Base-by-base conservation (phyloP, 2,888 invertebrate genomes). In the Chrysolina haemoptera region DNA sequence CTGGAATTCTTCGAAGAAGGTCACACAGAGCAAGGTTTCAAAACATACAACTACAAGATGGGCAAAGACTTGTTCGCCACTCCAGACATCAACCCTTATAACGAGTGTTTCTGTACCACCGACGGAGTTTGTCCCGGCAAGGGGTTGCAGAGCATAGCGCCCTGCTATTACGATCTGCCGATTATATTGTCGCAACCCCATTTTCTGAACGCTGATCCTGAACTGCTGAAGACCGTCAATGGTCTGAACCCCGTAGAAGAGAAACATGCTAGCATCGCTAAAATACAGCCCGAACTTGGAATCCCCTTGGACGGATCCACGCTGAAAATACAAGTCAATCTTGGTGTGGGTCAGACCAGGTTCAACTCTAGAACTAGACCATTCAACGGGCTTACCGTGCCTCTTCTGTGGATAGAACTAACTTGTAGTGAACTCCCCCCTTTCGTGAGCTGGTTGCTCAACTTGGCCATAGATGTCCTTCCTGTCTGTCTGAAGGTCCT, bases 71-170 rank as follows among this genome's bases (percentile, higher is more conserved):
- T 92, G 18, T 92, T 93, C 77, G 91, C 91, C 9, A 86, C 89
- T 0, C 86, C 89, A 0, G 88, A 89, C 8, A 80, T 85, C 16
- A 92, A 91, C 81, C 89, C 92, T 0, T 90, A 92, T 0, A 92
- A 93, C 55, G 88, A 90, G 2, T 95, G 95, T 79, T 91, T 91
- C 80, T 94, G 94, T 82, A 82, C 84, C 4, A 81, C 84, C 4
- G 81, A 83, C 16, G 91, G 85, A 95, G 96, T 86, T 95, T 98
- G 90, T 96, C 93, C 73, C 92, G 93, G 94, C 9, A 81, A 85
- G 68, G 91, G 91, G 27, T 81, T 90, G 18, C 88, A 89, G 74
- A 89, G 88, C 76, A 85, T 91, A 20, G 87, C 89, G 0, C 88
- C 89, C 0, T 91, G 91, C 79, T 90, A 90, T 80, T 90, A 90